Evolutionary conservation across 2,797 vertebrate genomes (phyloP).

Genomic region (Oceanodroma leucorhoa): DNA sequence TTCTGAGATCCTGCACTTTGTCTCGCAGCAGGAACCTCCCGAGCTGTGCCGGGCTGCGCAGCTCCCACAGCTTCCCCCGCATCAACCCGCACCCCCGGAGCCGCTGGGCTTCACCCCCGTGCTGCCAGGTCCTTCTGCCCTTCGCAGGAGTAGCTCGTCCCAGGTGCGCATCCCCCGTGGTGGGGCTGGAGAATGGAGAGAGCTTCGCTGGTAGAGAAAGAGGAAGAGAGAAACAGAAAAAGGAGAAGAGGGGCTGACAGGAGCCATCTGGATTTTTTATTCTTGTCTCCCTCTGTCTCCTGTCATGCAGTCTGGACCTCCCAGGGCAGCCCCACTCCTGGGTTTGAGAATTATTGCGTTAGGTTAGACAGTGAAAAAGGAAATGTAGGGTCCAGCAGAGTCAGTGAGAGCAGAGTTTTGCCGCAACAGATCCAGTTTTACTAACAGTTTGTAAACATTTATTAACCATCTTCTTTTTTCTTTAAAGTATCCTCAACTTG

Average conservation of each 20-base stretch:
- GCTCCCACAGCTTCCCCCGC: neutral
- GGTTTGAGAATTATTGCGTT: neutral
- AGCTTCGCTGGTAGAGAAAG: neutral
- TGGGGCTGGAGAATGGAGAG: neutral
- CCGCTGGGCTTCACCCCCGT: neutral
- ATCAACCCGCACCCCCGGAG: rapidly evolving
- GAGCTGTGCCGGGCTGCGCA: neutral
- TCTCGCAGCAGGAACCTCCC: neutral
- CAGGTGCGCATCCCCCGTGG: neutral
- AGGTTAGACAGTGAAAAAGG: neutral
- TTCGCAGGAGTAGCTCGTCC: neutral
- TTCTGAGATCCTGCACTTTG: neutral
- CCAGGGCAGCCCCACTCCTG: neutral
- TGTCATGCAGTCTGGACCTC: neutral
- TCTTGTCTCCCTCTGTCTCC: neutral
- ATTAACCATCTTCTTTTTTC: neutral
- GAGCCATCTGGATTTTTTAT: neutral
- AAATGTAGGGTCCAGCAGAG: neutral
- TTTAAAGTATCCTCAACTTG: neutral
- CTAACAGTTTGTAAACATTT: neutral
- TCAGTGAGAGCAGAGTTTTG: neutral
- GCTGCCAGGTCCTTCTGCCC: neutral
- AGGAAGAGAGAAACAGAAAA: neutral
- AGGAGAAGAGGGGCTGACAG: neutral
- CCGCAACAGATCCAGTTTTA: neutral